Conservation (phyloP, 2,113 vertebrate genomes). For the Meles meles region DNA sequence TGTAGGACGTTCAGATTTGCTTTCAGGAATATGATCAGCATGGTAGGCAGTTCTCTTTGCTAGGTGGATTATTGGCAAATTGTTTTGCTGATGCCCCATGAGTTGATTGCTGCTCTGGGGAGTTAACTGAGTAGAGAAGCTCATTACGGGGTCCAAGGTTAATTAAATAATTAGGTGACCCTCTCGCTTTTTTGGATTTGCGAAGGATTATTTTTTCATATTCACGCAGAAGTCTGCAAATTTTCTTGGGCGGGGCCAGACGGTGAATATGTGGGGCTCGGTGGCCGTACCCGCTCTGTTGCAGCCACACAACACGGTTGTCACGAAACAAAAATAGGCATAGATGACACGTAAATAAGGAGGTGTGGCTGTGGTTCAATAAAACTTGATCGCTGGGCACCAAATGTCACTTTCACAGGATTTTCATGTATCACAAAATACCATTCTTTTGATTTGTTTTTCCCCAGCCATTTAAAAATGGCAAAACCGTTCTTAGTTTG, state of each 20-base stretch:
- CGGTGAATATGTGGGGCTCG: background rate
- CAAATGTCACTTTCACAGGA: background rate
- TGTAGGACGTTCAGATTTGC: constrained; percentile 25
- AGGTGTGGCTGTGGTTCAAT: background rate
- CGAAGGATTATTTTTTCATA: background rate
- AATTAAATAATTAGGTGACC: background rate
- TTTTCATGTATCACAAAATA: background rate
- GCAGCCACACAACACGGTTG: accelerated
- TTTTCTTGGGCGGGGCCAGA: background rate
- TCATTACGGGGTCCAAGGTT: accelerated
- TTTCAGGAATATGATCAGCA: background rate
- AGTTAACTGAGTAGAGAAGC: constrained; percentile 12
- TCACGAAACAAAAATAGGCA: accelerated
- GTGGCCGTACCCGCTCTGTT: accelerated
- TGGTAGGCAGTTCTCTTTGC: background rate
- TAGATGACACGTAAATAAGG: too few relatives aligned
- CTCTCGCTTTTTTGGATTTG: background rate
- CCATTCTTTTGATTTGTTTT: background rate
- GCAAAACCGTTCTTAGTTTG: background rate
- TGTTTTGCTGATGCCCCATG: constrained; percentile 26
- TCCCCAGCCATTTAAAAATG: background rate
- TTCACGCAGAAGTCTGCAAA: background rate
- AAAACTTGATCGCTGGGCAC: background rate
- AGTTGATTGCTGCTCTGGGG: background rate
- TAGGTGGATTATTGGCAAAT: constrained; percentile 1